A percentile compares a stretch with the other conserved stretches of the same genome.
phyloP scores from a whole-genome alignment of 1,140 invertebrate genomes.

The Helicoverpa zea region DNA sequence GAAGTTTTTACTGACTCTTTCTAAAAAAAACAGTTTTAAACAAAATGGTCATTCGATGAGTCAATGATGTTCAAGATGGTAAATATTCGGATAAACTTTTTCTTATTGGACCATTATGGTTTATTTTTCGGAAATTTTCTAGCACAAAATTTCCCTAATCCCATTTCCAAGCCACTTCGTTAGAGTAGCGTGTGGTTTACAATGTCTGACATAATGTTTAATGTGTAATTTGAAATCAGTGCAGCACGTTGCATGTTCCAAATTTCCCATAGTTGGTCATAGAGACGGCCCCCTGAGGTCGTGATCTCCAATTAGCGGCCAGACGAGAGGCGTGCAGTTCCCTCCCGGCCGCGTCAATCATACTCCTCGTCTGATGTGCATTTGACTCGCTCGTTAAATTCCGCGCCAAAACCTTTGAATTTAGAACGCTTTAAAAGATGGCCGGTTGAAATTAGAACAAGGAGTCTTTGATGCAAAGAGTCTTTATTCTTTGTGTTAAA shows the following conservation, averaged over 20 bases:
- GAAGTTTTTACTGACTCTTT: background rate
- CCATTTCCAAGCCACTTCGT: no score
- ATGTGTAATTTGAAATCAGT: background rate
- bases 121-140: no score
- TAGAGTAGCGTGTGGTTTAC: no score
- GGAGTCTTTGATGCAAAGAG: background rate
- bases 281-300: conserved; percentile 25
- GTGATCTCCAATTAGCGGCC: conserved; percentile 27
- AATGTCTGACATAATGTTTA: background rate
- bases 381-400: conserved; percentile 8
- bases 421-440: background rate
- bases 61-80: no score
- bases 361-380: background rate
- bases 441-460: no score
- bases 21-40: no score
- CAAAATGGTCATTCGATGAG: no score
- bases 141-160: no score
- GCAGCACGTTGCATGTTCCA: background rate
- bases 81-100: no score
- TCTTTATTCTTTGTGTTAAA: background rate
- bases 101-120: no score
- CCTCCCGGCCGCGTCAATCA: conserved; percentile 10
- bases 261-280: conserved; percentile 13
- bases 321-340: conserved; percentile 12
- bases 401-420: background rate